Evolutionary conservation across 2,888 invertebrate genomes (phyloP).

Genomic region (Hirtodrosophila cameraria): DNA sequence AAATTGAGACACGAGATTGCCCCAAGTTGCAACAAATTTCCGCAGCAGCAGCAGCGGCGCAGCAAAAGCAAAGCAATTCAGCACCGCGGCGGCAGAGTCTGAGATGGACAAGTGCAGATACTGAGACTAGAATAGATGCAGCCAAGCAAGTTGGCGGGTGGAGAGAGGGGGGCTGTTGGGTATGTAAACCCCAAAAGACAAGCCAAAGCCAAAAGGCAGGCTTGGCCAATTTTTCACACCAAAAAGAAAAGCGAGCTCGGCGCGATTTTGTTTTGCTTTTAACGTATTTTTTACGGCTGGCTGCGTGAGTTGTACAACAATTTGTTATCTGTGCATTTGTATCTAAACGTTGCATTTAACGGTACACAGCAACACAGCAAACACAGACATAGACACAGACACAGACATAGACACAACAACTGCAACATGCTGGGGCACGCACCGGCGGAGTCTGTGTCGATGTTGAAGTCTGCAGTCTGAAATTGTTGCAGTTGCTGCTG

Average conservation of each 20-base stretch:
- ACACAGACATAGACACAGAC: conserved; percentile 15
- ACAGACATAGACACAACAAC: conserved; percentile 5
- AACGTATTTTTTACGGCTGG: conserved; percentile 30
- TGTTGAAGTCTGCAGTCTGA: too few species aligned
- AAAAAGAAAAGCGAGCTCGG: conserved; percentile 41
- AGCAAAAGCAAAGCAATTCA: conserved; percentile 19
- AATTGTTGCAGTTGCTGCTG: conserved; percentile 3
- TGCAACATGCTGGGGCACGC: conserved; percentile 55
- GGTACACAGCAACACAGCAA: conserved; percentile 54
- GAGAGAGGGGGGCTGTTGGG: neutral
- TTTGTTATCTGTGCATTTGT: conserved; percentile 76
- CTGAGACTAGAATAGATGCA: conserved; percentile 27
- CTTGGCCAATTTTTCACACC: conserved; percentile 69
- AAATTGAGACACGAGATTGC: conserved; percentile 37
- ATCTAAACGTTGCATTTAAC: conserved; percentile 78
- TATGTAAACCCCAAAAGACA: conserved; percentile 18
- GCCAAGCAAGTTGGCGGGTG: conserved; percentile 1
- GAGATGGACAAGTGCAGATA: conserved; percentile 69
- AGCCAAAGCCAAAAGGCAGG: conserved; percentile 32
- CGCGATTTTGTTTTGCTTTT: conserved; percentile 30
- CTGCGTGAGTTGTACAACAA: conserved; percentile 63
- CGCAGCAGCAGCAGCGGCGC: conserved; percentile 12
- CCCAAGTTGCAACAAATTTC: conserved; percentile 41
- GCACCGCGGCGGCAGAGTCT: conserved; percentile 33
- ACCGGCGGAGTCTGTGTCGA: conserved; percentile 33